Evolutionary conservation across 2,888 invertebrate species (phyloP).

Genomic region (Dicycla oo): DNA sequence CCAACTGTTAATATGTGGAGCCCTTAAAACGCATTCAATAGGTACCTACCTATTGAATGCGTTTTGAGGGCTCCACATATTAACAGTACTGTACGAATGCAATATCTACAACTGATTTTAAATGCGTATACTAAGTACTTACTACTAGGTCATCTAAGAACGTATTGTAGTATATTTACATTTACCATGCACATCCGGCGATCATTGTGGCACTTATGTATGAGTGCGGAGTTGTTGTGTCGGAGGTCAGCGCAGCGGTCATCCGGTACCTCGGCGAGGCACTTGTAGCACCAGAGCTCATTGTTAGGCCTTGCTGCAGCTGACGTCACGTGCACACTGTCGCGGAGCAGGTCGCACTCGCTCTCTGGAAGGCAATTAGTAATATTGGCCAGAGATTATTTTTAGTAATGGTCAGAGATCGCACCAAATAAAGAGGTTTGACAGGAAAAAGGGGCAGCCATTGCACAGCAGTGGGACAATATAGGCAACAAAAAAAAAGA

Average conservation of each 20-base stretch:
- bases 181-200: constrained; percentile 94
- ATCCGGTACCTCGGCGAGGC: constrained; percentile 94
- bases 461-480: not conserved
- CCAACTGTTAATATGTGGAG: too few relatives aligned
- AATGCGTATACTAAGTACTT: not conserved
- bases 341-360: constrained; percentile 86
- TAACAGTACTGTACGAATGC: too few relatives aligned
- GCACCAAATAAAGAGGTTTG: not conserved
- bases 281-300: constrained; percentile 95
- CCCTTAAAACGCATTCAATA: too few relatives aligned
- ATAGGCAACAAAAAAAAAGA: not conserved
- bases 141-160: constrained; percentile 5
- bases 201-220: constrained; percentile 94
- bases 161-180: constrained; percentile 47
- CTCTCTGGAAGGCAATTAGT: constrained; percentile 76
- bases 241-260: constrained; percentile 93
- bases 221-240: constrained; percentile 90
- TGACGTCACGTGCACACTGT: constrained; percentile 94
- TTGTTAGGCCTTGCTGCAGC: constrained; percentile 94
- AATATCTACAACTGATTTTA: constrained; percentile 12
- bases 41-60: too few relatives aligned
- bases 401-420: not conserved
- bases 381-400: not conserved
- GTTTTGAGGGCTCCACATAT: too few relatives aligned
- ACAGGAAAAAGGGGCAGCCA: not conserved